Base-by-base conservation (phyloP, 2,888 invertebrate species). In the Phengaris alcon region DNA sequence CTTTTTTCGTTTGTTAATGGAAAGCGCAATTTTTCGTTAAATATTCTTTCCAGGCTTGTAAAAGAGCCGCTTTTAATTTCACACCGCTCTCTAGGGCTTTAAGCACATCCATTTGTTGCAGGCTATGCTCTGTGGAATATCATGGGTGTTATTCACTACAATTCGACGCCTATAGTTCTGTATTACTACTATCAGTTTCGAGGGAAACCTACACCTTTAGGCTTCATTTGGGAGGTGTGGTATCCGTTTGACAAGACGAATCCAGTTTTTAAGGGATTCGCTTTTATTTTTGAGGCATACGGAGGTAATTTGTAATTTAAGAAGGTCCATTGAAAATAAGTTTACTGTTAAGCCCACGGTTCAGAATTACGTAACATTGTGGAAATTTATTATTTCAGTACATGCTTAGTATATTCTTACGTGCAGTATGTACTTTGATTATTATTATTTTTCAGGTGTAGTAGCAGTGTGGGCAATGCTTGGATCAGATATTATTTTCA, bases 211-310 rank as follows among this genome's bases (percentile, higher is more conserved):
- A 80, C 87, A 55, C 79, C 84, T 59, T 80, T 90, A 59, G 89
- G 88, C 68, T 89, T 84, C 77, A 85, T 90, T 69, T 91, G 87
- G 88, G 86, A 86, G 75, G 80, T 87, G 77, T 78, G 82, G 75
- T 91, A 91, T 78, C 91, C 90, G n/a, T 89, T 90, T 80, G 89
- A 90, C 79, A 89, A 89, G 82, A 88, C 86, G n/a, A 82, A 85
- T 78, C 86, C 86, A 48, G 80, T 86, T 54, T 82, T 84, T 76
- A 88, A 90, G 77, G 84, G 83, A 78, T 75, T 89, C 44, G 85
- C 84, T 57, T 90, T 86, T 78, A 77, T 85, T 73, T 88, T 87
- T 76, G 91, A 91, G 83, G 82, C 81, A 54, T 87, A 82, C 79
- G 81, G 85, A 79, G 91, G 91, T 91, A 82, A 81, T 55, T 52